Percentiles rank a stretch among this genome's conserved stretches.
Evolutionary conservation across 1,140 invertebrate species (phyloP).

Genomic region (Cyclargus thomasi): DNA sequence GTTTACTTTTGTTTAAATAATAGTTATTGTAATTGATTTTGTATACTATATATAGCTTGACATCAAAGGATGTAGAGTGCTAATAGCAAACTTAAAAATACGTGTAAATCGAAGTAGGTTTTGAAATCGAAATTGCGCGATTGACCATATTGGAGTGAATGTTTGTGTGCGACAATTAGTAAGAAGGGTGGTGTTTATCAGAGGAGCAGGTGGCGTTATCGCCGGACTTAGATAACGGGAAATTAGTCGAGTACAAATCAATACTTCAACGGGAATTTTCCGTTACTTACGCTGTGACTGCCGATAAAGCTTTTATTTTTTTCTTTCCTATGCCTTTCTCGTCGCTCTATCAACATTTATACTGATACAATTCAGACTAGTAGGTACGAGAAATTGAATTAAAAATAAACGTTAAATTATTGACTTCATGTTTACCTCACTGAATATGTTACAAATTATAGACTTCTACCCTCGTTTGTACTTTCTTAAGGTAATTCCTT

Average conservation of each 20-base stretch:
- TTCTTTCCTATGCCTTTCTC: neutral
- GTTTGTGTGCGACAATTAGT: conserved; percentile 11
- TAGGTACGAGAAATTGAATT: neutral
- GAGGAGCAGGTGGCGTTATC: conserved; percentile 59
- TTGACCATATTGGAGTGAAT: neutral
- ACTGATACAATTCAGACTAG: too few species aligned
- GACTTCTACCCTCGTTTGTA: conserved; percentile 16
- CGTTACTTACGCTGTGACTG: conserved; percentile 30
- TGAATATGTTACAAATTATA: conserved; percentile 26
- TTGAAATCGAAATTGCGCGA: neutral
- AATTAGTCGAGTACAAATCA: conserved; percentile 64
- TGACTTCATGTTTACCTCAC: conserved; percentile 8
- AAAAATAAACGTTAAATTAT: neutral
- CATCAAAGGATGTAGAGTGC: too few species aligned
- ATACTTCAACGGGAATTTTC: conserved; percentile 44
- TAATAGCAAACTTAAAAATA: too few species aligned
- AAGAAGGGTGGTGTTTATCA: conserved; percentile 63
- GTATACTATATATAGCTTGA: too few species aligned
- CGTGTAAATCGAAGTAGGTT: too few species aligned
- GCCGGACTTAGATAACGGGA: conserved; percentile 55
- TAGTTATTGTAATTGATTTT: too few species aligned
- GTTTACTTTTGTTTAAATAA: too few species aligned
- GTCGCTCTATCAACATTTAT: neutral
- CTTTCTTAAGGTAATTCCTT: conserved; percentile 26
- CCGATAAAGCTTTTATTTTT: neutral